phyloP scores from a whole-genome alignment of 2,888 invertebrate genomes.

The Pyrrhia umbra region DNA sequence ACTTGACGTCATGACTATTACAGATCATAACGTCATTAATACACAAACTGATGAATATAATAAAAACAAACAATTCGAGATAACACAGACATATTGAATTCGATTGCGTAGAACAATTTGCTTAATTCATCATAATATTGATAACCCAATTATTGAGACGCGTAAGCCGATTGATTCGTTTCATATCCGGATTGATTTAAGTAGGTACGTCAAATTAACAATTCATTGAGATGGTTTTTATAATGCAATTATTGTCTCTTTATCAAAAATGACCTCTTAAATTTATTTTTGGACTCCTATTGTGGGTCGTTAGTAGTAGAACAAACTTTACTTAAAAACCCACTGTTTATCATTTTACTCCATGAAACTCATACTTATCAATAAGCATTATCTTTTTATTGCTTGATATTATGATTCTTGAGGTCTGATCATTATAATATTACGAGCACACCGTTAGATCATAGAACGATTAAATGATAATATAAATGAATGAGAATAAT shows the following conservation, averaged over 20 bases:
- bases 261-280: not conserved
- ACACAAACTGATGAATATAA: constrained; percentile 9
- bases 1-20: constrained; percentile 36
- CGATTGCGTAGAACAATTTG: constrained; percentile 17
- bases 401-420: not conserved
- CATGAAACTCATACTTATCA: not conserved
- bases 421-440: constrained; percentile 23
- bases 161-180: constrained; percentile 6
- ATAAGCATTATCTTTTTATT: not conserved
- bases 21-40: constrained; percentile 20
- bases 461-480: constrained; percentile 20
- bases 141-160: constrained; percentile 38
- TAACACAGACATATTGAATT: constrained; percentile 19
- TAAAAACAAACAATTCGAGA: constrained; percentile 18
- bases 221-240: not conserved
- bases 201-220: not conserved
- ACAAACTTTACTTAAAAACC: not conserved
- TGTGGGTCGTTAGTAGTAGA: not conserved
- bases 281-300: not conserved
- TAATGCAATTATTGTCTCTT: not conserved
- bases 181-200: constrained; percentile 30
- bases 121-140: constrained; percentile 12
- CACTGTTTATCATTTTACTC: not conserved
- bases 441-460: not conserved
- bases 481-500: not conserved